Conservation (phyloP, 2,113 vertebrate genomes). For the Mola mola region DNA sequence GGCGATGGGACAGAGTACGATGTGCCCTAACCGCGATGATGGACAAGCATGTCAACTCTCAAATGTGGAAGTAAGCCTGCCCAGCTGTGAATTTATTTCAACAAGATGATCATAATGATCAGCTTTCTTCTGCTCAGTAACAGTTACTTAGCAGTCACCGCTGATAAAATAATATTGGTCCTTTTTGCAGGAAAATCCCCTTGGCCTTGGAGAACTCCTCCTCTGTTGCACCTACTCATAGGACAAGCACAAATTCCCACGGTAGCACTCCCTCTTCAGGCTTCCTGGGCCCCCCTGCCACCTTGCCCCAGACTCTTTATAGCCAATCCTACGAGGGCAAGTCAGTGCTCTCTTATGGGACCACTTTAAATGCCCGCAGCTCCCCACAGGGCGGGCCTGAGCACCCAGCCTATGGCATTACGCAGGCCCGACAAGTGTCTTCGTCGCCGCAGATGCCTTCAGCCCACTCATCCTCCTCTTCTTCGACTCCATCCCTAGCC, state of each 20-base stretch:
- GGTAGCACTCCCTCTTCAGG: slow-evolving; percentile 82
- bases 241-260: slow-evolving; percentile 89
- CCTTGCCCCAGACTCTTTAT: slow-evolving; percentile 87
- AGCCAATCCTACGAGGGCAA: slow-evolving; percentile 85
- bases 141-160: not conserved
- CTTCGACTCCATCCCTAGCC: slow-evolving; percentile 86
- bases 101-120: no score
- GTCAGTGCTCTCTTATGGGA: slow-evolving; percentile 91
- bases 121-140: no score
- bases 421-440: slow-evolving; percentile 95
- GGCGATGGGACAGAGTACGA: slow-evolving; percentile 93
- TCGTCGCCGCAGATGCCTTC: slow-evolving; percentile 95
- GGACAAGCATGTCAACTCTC: slow-evolving; percentile 96
- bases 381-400: slow-evolving; percentile 86
- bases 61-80: slow-evolving; percentile 95
- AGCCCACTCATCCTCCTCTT: slow-evolving; percentile 86
- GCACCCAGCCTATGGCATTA: slow-evolving; percentile 87
- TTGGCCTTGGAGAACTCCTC: slow-evolving; percentile 87
- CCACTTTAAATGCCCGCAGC: slow-evolving; percentile 92
- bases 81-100: no score
- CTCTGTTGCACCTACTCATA: slow-evolving; percentile 82
- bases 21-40: slow-evolving; percentile 93
- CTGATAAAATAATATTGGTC: not conserved
- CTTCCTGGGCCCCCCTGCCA: slow-evolving; percentile 85
- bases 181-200: slow-evolving; percentile 90